phyloP scores from a whole-genome alignment of 2,113 vertebrate species.

The Lynx canadensis region DNA sequence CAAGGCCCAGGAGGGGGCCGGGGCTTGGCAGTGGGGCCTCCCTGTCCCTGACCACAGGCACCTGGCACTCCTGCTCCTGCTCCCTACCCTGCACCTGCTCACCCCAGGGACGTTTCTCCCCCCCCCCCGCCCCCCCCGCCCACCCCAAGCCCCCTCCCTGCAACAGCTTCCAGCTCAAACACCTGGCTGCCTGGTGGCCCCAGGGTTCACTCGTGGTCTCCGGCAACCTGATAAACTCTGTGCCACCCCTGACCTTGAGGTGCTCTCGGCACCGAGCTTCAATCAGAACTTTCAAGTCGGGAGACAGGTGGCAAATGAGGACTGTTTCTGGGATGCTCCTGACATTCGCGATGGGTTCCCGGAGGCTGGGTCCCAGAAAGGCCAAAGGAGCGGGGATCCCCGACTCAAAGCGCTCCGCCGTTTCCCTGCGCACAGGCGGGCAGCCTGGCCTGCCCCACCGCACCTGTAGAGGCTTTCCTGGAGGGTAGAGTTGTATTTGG shows the following conservation, averaged over 20 bases:
- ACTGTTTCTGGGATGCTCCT: background rate
- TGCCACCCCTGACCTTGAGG: background rate
- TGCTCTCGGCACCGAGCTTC: background rate
- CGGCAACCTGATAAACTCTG: background rate
- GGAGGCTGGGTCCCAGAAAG: background rate
- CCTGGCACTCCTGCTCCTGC: background rate
- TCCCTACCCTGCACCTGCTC: no score
- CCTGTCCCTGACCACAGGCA: no score
- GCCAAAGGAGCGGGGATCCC: background rate
- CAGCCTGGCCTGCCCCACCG: accelerated
- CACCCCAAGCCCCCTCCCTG: background rate
- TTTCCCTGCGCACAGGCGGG: background rate
- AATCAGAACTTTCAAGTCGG: background rate
- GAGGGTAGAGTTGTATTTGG: slow-evolving; percentile 71
- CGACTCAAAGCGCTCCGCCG: background rate
- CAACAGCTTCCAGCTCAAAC: background rate
- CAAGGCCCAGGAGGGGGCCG: accelerated
- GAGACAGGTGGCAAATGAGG: background rate
- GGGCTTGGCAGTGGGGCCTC: background rate
- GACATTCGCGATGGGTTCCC: background rate
- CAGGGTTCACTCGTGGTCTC: background rate
- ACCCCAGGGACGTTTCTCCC: background rate
- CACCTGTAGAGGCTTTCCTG: slow-evolving; percentile 87
- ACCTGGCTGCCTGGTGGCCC: background rate
- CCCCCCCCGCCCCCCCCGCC: accelerated